Conservation (phyloP, 2,113 vertebrate genomes). For the Pelvicachromis taeniatus region DNA sequence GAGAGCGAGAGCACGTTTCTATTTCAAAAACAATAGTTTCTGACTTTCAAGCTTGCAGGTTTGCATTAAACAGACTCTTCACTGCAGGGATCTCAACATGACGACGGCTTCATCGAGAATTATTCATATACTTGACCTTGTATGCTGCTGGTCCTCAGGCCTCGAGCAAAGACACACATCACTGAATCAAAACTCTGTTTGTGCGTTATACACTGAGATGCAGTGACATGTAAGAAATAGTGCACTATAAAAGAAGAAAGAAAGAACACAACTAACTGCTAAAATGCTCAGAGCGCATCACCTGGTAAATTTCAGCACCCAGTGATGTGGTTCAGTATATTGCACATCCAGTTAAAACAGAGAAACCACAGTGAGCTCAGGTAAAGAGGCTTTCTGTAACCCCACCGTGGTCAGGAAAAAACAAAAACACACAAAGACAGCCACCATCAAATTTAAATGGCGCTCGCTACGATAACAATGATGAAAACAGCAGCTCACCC, state of each 20-base stretch:
- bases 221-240: not conserved
- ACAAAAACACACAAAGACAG: not conserved
- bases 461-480: not conserved
- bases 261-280: not conserved
- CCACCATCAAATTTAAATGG: not conserved
- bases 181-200: not conserved
- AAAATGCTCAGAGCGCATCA: not conserved
- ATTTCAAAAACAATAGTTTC: not conserved
- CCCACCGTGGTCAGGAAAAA: not conserved
- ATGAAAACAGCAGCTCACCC: not conserved
- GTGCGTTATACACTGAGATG: not conserved
- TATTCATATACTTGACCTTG: not conserved
- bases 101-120: not conserved
- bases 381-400: rapidly evolving
- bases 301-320: not conserved
- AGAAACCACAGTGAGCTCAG: not conserved
- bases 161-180: not conserved
- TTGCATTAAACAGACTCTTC: not conserved
- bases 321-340: not conserved
- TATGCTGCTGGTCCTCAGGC: not conserved
- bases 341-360: not conserved
- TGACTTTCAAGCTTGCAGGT: not conserved
- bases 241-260: not conserved
- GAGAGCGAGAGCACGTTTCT: not conserved
- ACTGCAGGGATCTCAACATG: not conserved